Conservation (phyloP, 23 tunicate species). For the Aplidium turbinatum region DNA sequence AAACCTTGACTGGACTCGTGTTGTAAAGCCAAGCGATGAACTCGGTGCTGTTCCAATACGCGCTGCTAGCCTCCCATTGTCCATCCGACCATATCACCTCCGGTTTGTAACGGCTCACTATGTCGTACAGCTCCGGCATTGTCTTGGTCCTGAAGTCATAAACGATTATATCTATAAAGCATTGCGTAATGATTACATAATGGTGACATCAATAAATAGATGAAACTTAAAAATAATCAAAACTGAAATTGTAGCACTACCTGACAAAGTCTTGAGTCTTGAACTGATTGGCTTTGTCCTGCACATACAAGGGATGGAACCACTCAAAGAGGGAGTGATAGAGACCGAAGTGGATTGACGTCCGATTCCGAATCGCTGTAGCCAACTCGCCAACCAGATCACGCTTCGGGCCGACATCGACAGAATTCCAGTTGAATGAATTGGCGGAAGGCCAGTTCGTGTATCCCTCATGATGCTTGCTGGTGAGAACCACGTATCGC, state of each 20-base stretch:
- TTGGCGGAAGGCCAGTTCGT: constrained; percentile 87
- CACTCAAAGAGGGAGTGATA: constrained; percentile 86
- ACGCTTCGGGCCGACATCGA: constrained; percentile 84
- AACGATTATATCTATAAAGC: not conserved
- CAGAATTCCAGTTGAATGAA: constrained; percentile 89
- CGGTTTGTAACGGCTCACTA: constrained; percentile 79
- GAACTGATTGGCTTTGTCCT: constrained; percentile 49
- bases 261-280: constrained; percentile 71
- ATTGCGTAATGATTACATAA: not conserved
- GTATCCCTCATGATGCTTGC: constrained; percentile 91
- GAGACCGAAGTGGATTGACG: constrained; percentile 70
- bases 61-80: constrained; percentile 55
- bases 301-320: constrained; percentile 62
- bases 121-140: constrained; percentile 86
- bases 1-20: constrained; percentile 88
- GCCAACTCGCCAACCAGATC: constrained; percentile 86
- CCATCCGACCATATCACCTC: constrained; percentile 96
- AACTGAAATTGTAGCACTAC: constrained; percentile 6
- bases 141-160: constrained; percentile 40
- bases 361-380: constrained; percentile 51
- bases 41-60: constrained; percentile 68
- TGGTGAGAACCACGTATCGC: constrained; percentile 46
- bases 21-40: constrained; percentile 95
- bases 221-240: not conserved
- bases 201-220: not conserved